phyloP scores from a whole-genome alignment of 2,888 invertebrate genomes.

The Brachyopa scutellaris region DNA sequence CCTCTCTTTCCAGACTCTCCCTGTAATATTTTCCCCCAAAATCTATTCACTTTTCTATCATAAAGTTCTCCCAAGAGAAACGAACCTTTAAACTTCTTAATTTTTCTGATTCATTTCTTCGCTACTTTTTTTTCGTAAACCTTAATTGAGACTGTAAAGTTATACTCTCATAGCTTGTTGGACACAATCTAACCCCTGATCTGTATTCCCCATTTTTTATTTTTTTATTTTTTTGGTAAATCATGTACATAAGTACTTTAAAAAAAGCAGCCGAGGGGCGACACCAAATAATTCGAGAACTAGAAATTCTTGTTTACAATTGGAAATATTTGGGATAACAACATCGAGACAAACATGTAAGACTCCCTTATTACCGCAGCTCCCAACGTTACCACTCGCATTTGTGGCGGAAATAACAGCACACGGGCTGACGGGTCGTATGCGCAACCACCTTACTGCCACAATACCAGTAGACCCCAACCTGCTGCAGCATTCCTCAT shows the following conservation, averaged over 20 bases:
- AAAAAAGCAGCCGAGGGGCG: too few species aligned
- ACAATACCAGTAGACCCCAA: constrained; percentile 31
- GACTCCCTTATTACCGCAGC: constrained; percentile 14
- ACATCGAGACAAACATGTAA: constrained; percentile 18
- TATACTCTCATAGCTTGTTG: background rate
- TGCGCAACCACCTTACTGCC: constrained; percentile 62
- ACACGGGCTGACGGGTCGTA: constrained; percentile 59
- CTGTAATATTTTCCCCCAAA: too few species aligned
- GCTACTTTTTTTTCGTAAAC: too few species aligned
- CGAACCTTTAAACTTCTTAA: too few species aligned
- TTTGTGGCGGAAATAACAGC: constrained; percentile 48
- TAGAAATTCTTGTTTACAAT: constrained; percentile 27
- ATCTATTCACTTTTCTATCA: too few species aligned
- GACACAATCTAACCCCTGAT: background rate
- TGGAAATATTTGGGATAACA: constrained; percentile 52
- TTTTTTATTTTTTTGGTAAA: background rate
- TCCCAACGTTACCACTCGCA: background rate
- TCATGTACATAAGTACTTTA: background rate
- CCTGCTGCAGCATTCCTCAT: constrained; percentile 45
- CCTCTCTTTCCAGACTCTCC: too few species aligned
- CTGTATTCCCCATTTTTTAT: too few species aligned
- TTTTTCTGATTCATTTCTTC: too few species aligned
- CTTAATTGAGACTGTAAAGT: too few species aligned
- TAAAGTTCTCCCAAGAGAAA: too few species aligned
- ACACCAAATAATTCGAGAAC: too few species aligned